Evolutionary conservation across 1,140 invertebrate species (phyloP), one percentile per base, ranked within the genome.

Genomic region (Pachypeltis micranthus): DNA sequence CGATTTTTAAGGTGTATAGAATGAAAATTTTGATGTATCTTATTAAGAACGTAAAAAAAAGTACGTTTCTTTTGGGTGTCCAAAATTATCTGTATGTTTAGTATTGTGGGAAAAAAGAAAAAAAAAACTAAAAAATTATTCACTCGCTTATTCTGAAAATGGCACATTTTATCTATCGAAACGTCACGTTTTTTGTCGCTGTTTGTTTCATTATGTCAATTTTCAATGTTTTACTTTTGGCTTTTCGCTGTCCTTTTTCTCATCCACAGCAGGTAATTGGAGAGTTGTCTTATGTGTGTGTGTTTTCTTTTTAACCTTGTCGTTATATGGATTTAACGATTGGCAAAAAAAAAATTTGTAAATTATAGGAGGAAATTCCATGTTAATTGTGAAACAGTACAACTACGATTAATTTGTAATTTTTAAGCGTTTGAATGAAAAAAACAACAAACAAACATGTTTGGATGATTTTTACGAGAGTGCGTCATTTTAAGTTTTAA

Each of bases 321-420:
- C 58, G 57, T 59, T 28, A 39, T 34, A 57, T 23, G 27, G 21
- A 55, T 55, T 55, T 44, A 51, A 55, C 25, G 24, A 34, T 55
- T 31, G 28, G 28, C 10, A 54, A 26, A 54, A 16, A 54, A 62
- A 62, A 62, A 54, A 62, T 19, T 39, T 44, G 19, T 44, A 28
- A 44, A 61, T 24, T 29, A 28, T 56, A 64, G 57, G 21, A 64
- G 61, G 58, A 34, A 64, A 65, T 65, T 65, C 64, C 64, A 65
- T 62, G 64, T 65, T 65, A 62, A 62, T 62, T 62, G 64, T 65
- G 57, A 62, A 62, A 44, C 61, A 65, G 63, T 65, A 65, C 60
- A 62, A 65, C 47, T 54, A 62, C 4, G 26, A 56, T 44, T 63
- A 56, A 57, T 63, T 55, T 63, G 55, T 56, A 63, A 44, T 61